Evolutionary conservation across 2,113 vertebrate genomes (phyloP).

Genomic region (Gobio gobio): DNA sequence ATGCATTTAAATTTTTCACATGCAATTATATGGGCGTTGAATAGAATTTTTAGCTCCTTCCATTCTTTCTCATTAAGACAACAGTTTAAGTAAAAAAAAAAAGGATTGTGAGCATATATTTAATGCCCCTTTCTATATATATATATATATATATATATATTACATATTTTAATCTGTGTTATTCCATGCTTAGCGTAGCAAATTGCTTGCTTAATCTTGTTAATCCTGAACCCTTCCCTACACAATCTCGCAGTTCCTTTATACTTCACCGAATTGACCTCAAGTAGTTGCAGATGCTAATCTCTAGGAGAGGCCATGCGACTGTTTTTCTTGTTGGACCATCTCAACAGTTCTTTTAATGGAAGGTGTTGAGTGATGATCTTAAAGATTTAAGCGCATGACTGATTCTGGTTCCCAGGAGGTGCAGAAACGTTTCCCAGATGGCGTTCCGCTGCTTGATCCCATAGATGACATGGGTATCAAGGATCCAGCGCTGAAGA

Average conservation of each 20-base stretch:
- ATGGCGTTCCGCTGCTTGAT: slow-evolving; percentile 91
- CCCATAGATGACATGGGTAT: slow-evolving; percentile 98
- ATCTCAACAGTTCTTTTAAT: not conserved
- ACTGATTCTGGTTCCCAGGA: slow-evolving; percentile 76
- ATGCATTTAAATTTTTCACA: too few species aligned
- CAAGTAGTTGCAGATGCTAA: too few species aligned
- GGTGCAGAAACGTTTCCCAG: slow-evolving; percentile 95
- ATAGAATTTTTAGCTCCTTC: too few species aligned
- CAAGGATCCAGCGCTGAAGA: slow-evolving; percentile 92
- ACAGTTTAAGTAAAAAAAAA: too few species aligned
- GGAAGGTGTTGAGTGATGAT: not conserved
- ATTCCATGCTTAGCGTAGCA: not conserved
- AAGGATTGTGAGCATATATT: too few species aligned
- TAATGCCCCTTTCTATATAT: too few species aligned
- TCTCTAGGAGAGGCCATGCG: too few species aligned
- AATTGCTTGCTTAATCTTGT: not conserved
- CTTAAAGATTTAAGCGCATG: not conserved
- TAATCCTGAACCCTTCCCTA: not conserved
- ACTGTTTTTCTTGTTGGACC: not conserved
- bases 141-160: too few species aligned
- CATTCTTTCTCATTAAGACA: too few species aligned
- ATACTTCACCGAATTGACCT: not conserved
- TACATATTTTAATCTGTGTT: too few species aligned
- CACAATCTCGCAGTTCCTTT: not conserved
- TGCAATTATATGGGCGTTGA: too few species aligned